Evolutionary conservation across 2,797 vertebrate genomes (phyloP).

Genomic region (Neomorphus geoffroyi): DNA sequence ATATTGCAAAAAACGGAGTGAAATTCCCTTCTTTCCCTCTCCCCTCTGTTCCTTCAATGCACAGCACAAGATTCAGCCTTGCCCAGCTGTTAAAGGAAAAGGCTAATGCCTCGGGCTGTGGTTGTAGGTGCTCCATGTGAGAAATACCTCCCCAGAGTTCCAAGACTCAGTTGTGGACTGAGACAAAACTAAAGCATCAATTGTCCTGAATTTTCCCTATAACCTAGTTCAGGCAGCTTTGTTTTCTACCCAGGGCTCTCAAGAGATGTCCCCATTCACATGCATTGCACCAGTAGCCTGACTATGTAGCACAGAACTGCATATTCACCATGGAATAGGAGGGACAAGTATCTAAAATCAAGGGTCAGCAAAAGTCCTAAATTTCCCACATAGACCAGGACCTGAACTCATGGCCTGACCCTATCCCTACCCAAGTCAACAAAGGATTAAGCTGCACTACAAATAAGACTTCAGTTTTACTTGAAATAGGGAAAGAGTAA

Average conservation of each 20-base stretch:
- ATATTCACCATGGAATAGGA: neutral
- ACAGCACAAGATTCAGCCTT: neutral
- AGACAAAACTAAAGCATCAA: neutral
- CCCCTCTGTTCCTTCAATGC: neutral
- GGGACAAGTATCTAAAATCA: neutral
- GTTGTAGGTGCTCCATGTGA: neutral
- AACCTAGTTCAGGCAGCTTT: neutral
- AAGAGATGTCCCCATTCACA: neutral
- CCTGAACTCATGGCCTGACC: neutral
- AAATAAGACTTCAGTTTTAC: neutral
- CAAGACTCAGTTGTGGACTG: neutral
- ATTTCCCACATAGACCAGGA: neutral
- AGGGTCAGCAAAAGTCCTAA: neutral
- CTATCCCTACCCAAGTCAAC: neutral
- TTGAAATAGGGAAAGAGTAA: neutral
- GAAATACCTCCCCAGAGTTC: neutral
- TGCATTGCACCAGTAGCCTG: neutral
- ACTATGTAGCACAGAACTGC: fast-evolving
- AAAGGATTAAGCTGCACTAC: neutral
- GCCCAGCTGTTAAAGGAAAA: neutral
- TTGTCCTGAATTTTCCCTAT: neutral
- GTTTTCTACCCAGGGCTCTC: neutral
- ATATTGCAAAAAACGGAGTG: neutral
- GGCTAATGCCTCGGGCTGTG: neutral
- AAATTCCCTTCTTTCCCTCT: neutral